Conservation (phyloP, 37 sponge, comb jelly and placozoan species). For the Crambe crambe region DNA sequence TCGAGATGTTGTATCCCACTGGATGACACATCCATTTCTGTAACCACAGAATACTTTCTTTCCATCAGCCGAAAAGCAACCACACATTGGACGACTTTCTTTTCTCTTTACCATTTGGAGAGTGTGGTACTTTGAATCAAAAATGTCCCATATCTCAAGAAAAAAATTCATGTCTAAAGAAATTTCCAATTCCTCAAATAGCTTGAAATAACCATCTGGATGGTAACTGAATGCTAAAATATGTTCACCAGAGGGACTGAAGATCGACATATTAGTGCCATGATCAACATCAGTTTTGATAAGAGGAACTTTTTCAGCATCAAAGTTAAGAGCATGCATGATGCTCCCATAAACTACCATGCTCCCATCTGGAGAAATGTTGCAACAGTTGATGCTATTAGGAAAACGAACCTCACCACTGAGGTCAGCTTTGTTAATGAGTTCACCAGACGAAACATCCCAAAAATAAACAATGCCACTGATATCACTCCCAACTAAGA, state of each 20-base stretch:
- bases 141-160: constrained; percentile 21
- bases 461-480: constrained; percentile 16
- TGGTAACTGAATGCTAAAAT: constrained; percentile 21
- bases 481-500: constrained; percentile 27
- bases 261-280: constrained; percentile 12
- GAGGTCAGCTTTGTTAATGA: neutral
- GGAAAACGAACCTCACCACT: neutral
- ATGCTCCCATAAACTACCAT: constrained; percentile 23
- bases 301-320: constrained; percentile 14
- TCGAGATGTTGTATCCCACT: constrained; percentile 7
- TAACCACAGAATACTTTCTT: constrained; percentile 11
- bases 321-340: neutral
- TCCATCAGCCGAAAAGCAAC: constrained; percentile 46
- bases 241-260: constrained; percentile 25
- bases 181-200: neutral
- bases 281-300: neutral
- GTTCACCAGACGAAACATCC: constrained; percentile 7
- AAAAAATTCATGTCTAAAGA: neutral
- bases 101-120: neutral
- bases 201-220: neutral
- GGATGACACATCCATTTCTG: constrained; percentile 27
- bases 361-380: constrained; percentile 26
- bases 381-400: neutral
- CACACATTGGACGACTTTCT: constrained; percentile 9
- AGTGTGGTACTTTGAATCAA: neutral